A percentile compares a stretch with the other conserved stretches of the same genome.
Conservation (phyloP, 2,888 invertebrate species). For the Lacanobia oleracea region DNA sequence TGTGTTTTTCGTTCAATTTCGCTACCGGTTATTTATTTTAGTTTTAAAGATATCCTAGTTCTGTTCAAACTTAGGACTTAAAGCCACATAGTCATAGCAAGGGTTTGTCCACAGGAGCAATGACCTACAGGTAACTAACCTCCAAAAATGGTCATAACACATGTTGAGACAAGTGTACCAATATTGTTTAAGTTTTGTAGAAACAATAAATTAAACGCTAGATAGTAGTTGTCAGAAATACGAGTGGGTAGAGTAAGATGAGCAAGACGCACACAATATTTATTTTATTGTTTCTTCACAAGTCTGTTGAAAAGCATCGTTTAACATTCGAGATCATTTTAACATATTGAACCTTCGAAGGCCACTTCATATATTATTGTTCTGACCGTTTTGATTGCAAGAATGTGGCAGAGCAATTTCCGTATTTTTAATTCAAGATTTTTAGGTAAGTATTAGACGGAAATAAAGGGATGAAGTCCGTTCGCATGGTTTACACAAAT, state of each 20-base stretch:
- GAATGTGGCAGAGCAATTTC: too few relatives aligned
- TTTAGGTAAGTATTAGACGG: too few relatives aligned
- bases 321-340: too few relatives aligned
- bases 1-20: neutral
- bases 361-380: too few relatives aligned
- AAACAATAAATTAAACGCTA: neutral
- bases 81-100: neutral
- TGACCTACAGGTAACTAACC: neutral
- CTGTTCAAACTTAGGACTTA: neutral
- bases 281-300: too few relatives aligned
- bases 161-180: constrained; percentile 15
- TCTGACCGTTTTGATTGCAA: too few relatives aligned
- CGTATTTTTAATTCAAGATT: too few relatives aligned
- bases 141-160: neutral
- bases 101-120: neutral
- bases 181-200: neutral
- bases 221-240: neutral
- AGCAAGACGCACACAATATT: too few relatives aligned
- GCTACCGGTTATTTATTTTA: neutral
- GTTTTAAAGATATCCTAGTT: too few relatives aligned
- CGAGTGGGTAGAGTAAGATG: neutral
- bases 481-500: too few relatives aligned
- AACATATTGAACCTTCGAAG: too few relatives aligned
- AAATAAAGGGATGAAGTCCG: neutral
- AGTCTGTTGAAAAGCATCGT: too few relatives aligned